phyloP scores from a whole-genome alignment of 2,113 vertebrate species.

The Pluvianellus socialis region DNA sequence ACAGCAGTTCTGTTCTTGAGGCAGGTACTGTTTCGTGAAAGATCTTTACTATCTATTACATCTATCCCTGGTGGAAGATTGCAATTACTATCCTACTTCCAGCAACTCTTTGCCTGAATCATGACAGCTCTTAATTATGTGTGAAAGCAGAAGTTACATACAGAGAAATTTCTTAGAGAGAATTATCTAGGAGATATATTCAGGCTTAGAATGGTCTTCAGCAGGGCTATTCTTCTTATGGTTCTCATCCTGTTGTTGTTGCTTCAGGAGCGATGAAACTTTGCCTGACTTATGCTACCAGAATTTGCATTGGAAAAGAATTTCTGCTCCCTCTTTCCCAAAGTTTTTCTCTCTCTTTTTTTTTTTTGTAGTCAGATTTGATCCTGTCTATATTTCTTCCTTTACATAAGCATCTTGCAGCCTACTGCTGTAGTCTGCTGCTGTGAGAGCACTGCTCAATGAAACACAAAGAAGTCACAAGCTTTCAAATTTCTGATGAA shows the following conservation, averaged over 20 bases:
- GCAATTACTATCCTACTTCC: slow-evolving; percentile 30
- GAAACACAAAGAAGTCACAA: not conserved
- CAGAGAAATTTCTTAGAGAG: not conserved
- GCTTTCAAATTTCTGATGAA: not conserved
- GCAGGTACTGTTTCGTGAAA: not conserved
- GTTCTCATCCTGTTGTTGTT: not conserved
- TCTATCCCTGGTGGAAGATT: not conserved
- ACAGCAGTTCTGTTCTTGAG: not conserved
- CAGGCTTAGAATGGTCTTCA: not conserved
- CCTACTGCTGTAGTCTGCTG: not conserved
- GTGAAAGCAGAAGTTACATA: slow-evolving; percentile 7
- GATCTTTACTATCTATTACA: slow-evolving; percentile 27
- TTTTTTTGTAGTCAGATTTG: not conserved
- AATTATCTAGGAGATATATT: not conserved
- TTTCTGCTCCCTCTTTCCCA: not conserved
- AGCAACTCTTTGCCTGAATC: slow-evolving; percentile 7
- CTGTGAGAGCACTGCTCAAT: not conserved
- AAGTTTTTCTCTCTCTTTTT: accelerated
- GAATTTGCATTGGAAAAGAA: not conserved
- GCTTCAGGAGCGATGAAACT: not conserved
- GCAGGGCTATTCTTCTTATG: not conserved
- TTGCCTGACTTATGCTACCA: not conserved
- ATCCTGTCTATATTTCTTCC: not conserved
- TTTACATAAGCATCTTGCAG: not conserved
- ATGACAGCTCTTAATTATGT: slow-evolving; percentile 52